A percentile compares a stretch with the other conserved stretches of the same genome.
Conservation (phyloP, 1,140 invertebrate genomes). For the Drosophila navojoa region DNA sequence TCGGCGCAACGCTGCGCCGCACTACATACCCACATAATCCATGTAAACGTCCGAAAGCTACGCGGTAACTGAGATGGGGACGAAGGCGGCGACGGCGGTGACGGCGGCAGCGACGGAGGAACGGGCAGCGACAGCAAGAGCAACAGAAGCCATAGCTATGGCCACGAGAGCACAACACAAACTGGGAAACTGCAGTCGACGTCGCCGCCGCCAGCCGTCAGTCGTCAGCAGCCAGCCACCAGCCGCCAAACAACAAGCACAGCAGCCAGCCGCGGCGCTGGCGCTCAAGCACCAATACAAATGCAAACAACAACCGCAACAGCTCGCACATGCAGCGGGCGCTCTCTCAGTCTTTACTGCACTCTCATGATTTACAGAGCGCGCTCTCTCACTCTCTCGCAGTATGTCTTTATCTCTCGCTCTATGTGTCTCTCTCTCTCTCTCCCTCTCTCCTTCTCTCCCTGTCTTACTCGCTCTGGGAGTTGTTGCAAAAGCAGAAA, state of each 20-base stretch:
- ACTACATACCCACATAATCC: constrained; percentile 78
- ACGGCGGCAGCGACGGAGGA: constrained; percentile 7
- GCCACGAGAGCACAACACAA: constrained; percentile 59
- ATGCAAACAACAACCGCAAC: constrained; percentile 11
- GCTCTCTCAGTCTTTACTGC: constrained; percentile 7
- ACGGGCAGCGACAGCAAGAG: constrained; percentile 21
- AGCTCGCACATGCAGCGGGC: constrained; percentile 11
- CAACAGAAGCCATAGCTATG: constrained; percentile 61
- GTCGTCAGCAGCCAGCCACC: constrained; percentile 48
- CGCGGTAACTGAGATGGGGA: constrained; percentile 23
- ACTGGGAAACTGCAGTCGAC: constrained; percentile 35
- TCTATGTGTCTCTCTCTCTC: background rate
- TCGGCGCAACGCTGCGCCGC: constrained; percentile 44
- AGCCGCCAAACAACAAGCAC: constrained; percentile 40
- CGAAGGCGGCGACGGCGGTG: constrained; percentile 1
- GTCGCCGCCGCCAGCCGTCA: constrained; percentile 26
- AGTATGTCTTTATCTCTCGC: background rate
- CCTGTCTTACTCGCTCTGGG: constrained; percentile 8
- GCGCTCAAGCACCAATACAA: constrained; percentile 18
- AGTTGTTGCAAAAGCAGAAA: constrained; percentile 58
- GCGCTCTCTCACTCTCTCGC: constrained; percentile 14
- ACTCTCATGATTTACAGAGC: constrained; percentile 15
- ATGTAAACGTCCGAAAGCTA: constrained; percentile 60
- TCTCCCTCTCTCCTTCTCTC: constrained; percentile 22
- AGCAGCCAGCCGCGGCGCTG: constrained; percentile 44